These are phyloP conservation scores for Drosophila tripunctata DNA, from an alignment of 2,888 invertebrate genomes.

Conservation along the genomic window DNA sequence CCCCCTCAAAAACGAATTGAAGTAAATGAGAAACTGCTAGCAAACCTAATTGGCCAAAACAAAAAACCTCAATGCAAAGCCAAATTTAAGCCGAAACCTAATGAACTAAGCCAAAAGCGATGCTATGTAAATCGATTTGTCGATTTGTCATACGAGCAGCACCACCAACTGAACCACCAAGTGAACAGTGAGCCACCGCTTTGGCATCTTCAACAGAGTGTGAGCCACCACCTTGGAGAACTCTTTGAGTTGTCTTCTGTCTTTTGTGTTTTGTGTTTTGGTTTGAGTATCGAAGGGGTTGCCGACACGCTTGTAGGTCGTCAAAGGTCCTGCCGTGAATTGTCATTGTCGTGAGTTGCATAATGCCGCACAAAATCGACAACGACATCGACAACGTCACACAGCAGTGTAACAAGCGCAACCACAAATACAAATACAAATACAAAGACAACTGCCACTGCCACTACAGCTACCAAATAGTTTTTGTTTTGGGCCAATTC, in stretches of 20 bases:
- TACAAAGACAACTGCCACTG: conserved; percentile 17
- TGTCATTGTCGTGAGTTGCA: conserved; percentile 80
- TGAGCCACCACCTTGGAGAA: conserved; percentile 39
- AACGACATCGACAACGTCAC: conserved; percentile 43
- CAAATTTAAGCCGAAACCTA: conserved; percentile 60
- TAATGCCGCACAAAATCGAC: conserved; percentile 78
- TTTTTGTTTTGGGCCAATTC: conserved; percentile 66
- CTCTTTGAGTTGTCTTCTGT: conserved; percentile 1
- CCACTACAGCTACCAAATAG: conserved; percentile 4
- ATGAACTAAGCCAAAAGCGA: conserved; percentile 48
- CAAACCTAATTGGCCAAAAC: conserved; percentile 66
- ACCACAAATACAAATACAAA: conserved; percentile 3
- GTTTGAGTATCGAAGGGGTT: conserved; percentile 40
- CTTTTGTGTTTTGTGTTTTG: neutral
- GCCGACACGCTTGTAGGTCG: conserved; percentile 79
- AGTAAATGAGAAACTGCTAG: conserved; percentile 20
- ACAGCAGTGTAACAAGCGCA: conserved; percentile 15
- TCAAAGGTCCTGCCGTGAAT: conserved; percentile 79
- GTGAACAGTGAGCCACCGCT: conserved; percentile 22
- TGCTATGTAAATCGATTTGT: conserved; percentile 74
- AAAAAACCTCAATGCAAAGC: conserved; percentile 30
- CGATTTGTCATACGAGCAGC: conserved; percentile 72
- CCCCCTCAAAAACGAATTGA: conserved; percentile 24
- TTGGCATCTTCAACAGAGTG: conserved; percentile 67
- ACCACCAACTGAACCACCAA: conserved; percentile 8